A percentile compares a stretch with the other conserved stretches of the same genome.
phyloP scores from a whole-genome alignment of 2,888 invertebrate genomes.

The Pollenia amentaria region DNA sequence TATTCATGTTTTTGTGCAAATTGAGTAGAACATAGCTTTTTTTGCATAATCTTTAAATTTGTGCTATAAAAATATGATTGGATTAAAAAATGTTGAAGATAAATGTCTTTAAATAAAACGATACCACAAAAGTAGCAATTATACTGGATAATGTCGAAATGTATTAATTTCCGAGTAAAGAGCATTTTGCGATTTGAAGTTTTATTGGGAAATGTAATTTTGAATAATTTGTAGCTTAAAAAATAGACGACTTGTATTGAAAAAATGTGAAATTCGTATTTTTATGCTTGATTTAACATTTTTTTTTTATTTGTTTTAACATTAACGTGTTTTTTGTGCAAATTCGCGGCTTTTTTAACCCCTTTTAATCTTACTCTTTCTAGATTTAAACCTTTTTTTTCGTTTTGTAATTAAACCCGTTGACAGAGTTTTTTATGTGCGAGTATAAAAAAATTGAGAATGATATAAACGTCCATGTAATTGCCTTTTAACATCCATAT shows the following conservation, averaged over 20 bases:
- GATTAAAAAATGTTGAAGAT: no score
- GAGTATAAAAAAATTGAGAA: background rate
- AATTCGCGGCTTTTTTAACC: slow-evolving; percentile 42
- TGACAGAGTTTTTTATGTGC: background rate
- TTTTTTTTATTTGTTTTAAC: background rate
- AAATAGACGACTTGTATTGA: background rate
- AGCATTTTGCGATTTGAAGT: no score
- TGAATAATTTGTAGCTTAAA: background rate
- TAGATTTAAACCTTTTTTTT: background rate
- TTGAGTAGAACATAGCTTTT: no score
- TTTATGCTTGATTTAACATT: slow-evolving; percentile 1
- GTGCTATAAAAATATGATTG: no score
- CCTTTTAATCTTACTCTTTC: background rate
- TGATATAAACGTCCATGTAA: slow-evolving; percentile 36
- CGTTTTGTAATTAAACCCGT: slow-evolving; percentile 8
- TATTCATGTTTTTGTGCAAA: no score
- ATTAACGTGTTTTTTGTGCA: background rate
- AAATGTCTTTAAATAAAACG: no score
- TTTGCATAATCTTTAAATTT: no score
- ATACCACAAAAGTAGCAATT: no score
- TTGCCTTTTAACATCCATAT: slow-evolving; percentile 41
- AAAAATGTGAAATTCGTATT: background rate
- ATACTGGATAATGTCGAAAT: no score
- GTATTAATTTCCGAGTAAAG: no score
- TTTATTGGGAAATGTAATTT: background rate